Conservation (phyloP, 2,888 invertebrate species). For the Camptogramma bilineatum region DNA sequence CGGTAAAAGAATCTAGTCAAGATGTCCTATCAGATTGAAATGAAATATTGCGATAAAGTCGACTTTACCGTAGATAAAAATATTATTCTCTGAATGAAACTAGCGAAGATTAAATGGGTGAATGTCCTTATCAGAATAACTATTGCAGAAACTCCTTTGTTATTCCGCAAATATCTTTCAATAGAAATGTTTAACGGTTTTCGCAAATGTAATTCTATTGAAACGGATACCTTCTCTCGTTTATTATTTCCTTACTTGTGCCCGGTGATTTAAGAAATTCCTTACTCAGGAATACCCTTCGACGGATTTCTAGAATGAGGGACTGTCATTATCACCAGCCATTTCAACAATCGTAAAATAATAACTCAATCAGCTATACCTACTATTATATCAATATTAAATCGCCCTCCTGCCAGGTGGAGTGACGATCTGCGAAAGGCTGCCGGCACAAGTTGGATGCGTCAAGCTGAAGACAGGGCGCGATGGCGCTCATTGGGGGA, state of each 20-base stretch:
- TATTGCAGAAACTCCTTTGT: background rate
- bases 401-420: too few relatives aligned
- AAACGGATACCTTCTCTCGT: too few relatives aligned
- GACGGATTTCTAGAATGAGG: background rate
- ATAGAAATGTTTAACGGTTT: background rate
- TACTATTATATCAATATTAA: too few relatives aligned
- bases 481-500: too few relatives aligned
- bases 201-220: background rate
- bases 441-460: too few relatives aligned
- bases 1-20: too few relatives aligned
- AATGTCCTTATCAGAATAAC: constrained; percentile 4
- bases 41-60: background rate
- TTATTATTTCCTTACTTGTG: background rate
- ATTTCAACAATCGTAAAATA: too few relatives aligned
- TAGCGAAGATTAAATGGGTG: background rate
- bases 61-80: background rate
- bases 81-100: constrained; percentile 3
- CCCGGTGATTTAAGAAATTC: background rate
- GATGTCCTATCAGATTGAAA: too few relatives aligned
- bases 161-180: constrained; percentile 4
- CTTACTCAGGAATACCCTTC: background rate
- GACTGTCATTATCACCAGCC: background rate
- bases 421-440: too few relatives aligned
- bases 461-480: too few relatives aligned
- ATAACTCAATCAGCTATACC: too few relatives aligned